Percentiles rank a stretch among this genome's conserved stretches.
phyloP scores from a whole-genome alignment of 2,888 invertebrate genomes.

The Anoplius nigerrimus region DNA sequence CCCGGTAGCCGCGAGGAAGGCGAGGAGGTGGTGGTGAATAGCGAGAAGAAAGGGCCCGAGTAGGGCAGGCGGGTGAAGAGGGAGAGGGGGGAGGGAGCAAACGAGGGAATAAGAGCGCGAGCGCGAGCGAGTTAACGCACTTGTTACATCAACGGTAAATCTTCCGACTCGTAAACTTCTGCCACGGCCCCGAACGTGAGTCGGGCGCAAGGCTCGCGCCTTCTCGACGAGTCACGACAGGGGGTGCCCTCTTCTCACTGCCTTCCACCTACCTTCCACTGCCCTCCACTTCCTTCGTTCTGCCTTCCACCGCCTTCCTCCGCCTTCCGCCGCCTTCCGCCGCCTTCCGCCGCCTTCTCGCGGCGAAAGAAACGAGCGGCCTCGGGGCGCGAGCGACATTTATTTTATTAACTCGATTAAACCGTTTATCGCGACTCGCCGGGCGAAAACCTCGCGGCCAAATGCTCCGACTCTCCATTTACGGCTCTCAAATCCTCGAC shows the following conservation, averaged over 20 bases:
- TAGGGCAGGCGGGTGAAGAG: not conserved
- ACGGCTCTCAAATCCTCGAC: not conserved
- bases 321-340: too few species aligned
- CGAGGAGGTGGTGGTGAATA: not conserved
- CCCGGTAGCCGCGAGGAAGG: slow-evolving; percentile 39
- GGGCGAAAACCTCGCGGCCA: slow-evolving; percentile 19
- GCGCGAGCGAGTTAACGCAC: slow-evolving; percentile 46
- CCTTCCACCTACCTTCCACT: too few species aligned
- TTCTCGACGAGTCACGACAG: slow-evolving; percentile 29
- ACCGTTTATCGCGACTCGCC: slow-evolving; percentile 33
- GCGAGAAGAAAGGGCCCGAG: not conserved
- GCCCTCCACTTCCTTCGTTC: too few species aligned
- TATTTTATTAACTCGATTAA: slow-evolving; percentile 43
- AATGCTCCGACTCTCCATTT: not conserved
- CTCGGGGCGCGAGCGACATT: slow-evolving; percentile 17
- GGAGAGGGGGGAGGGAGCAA: slow-evolving; percentile 20
- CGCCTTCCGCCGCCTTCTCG: too few species aligned
- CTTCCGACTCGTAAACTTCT: slow-evolving; percentile 62
- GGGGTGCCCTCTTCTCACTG: too few species aligned
- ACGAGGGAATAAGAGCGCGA: slow-evolving; percentile 5
- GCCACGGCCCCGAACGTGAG: slow-evolving; percentile 12
- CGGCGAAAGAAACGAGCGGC: slow-evolving; percentile 18
- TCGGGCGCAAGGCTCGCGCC: slow-evolving; percentile 18
- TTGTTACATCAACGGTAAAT: slow-evolving; percentile 65
- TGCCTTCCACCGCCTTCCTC: too few species aligned